A percentile compares a stretch with the other conserved stretches of the same genome.
Evolutionary conservation across 2,113 vertebrate species (phyloP).

Genomic region (Ornithorhynchus anatinus): DNA sequence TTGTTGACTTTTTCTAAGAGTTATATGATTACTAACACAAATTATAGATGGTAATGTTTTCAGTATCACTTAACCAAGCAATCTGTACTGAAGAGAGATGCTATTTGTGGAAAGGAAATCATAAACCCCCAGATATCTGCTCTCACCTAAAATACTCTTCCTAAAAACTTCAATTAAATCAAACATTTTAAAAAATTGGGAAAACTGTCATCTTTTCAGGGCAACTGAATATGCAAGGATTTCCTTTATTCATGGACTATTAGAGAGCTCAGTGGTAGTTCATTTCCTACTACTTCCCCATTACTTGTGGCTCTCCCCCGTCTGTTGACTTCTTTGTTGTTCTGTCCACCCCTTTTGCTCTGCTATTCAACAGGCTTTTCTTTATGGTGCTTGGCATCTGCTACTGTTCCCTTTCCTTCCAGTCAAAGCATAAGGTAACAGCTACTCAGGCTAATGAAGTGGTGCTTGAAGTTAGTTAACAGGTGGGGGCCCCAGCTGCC

Average conservation of each 20-base stretch:
- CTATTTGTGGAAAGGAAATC: neutral
- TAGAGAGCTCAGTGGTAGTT: neutral
- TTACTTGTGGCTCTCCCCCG: neutral
- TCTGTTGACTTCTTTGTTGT: constrained; percentile 11
- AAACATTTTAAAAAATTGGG: neutral
- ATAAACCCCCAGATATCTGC: neutral
- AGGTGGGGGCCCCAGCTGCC: constrained; percentile 82
- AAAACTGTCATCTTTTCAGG: neutral
- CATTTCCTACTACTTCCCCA: constrained; percentile 14
- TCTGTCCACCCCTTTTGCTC: constrained; percentile 31
- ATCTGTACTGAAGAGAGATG: constrained; percentile 16
- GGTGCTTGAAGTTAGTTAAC: constrained; percentile 73
- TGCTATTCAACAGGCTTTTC: constrained; percentile 35
- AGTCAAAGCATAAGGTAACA: constrained; percentile 28
- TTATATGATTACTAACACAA: too few species aligned
- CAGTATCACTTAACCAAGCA: too few species aligned
- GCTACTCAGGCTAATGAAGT: constrained; percentile 70
- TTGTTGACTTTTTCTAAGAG: too few species aligned
- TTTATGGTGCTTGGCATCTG: constrained; percentile 45
- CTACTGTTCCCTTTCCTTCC: constrained; percentile 25
- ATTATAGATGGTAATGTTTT: too few species aligned
- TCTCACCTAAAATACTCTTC: constrained; percentile 4
- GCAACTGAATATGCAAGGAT: constrained; percentile 16
- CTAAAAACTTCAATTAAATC: neutral
- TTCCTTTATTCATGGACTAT: neutral